Conservation (phyloP, 2,888 invertebrate species). For the Flabesymbios commensalis region DNA sequence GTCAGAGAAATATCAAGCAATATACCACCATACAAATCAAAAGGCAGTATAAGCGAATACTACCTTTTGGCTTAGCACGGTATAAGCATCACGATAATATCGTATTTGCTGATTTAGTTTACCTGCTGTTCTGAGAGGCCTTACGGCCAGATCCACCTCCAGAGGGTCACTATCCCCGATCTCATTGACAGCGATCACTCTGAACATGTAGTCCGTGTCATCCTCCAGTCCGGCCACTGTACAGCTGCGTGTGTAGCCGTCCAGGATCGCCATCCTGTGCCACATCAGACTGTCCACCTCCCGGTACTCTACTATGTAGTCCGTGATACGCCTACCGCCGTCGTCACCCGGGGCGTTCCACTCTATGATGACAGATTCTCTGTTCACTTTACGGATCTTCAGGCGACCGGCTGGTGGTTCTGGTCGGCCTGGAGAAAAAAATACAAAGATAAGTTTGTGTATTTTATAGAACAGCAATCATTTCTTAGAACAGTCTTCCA, state of each 20-base stretch:
- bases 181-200: constrained; percentile 47
- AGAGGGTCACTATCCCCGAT: constrained; percentile 31
- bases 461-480: not conserved
- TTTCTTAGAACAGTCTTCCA: too few relatives aligned
- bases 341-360: constrained; percentile 75
- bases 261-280: constrained; percentile 24
- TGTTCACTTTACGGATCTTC: constrained; percentile 61
- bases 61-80: too few relatives aligned
- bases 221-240: constrained; percentile 39
- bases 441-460: not conserved
- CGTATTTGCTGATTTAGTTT: not conserved
- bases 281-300: constrained; percentile 30
- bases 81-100: too few relatives aligned
- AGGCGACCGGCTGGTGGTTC: constrained; percentile 31
- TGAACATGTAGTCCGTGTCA: constrained; percentile 55
- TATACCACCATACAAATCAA: too few relatives aligned
- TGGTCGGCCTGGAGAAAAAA: constrained; percentile 22
- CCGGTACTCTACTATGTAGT: constrained; percentile 41
- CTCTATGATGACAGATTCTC: constrained; percentile 76
- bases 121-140: constrained; percentile 21
- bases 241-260: constrained; percentile 22
- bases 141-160: constrained; percentile 29
- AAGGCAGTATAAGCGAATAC: too few relatives aligned
- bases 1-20: too few relatives aligned
- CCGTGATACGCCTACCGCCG: constrained; percentile 39